Conservation (phyloP, 2,797 vertebrate species). For the Phoeniculus purpureus region DNA sequence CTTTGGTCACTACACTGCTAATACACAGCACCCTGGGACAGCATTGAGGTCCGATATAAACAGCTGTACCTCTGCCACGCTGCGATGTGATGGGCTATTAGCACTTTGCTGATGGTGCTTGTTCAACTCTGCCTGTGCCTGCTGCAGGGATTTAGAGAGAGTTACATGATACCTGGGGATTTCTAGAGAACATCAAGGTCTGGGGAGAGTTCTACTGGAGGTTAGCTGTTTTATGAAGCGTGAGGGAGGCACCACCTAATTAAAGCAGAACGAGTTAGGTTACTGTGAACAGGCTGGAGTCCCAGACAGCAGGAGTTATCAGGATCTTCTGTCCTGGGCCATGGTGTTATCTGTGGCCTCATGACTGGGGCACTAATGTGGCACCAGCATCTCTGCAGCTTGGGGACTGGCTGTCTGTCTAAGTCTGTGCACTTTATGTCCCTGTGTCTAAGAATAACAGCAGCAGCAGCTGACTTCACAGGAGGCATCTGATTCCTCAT, state of each 20-base stretch:
- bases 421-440: too few relatives aligned
- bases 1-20: background rate
- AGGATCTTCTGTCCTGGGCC: background rate
- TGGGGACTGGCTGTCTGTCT: background rate
- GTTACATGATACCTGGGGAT: background rate
- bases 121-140: accelerated
- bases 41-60: background rate
- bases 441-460: accelerated
- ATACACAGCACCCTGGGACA: accelerated
- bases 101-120: background rate
- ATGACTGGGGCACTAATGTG: accelerated
- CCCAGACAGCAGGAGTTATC: background rate
- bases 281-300: background rate
- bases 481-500: background rate
- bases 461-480: background rate
- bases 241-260: background rate
- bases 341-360: background rate
- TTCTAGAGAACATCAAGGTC: background rate
- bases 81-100: accelerated
- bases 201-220: background rate
- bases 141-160: background rate
- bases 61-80: background rate
- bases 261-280: background rate
- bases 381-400: background rate
- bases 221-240: background rate